Percentiles rank a stretch among this genome's conserved stretches.
phyloP scores from a whole-genome alignment of 2,888 invertebrate species.

The Cheilosia urbana region DNA sequence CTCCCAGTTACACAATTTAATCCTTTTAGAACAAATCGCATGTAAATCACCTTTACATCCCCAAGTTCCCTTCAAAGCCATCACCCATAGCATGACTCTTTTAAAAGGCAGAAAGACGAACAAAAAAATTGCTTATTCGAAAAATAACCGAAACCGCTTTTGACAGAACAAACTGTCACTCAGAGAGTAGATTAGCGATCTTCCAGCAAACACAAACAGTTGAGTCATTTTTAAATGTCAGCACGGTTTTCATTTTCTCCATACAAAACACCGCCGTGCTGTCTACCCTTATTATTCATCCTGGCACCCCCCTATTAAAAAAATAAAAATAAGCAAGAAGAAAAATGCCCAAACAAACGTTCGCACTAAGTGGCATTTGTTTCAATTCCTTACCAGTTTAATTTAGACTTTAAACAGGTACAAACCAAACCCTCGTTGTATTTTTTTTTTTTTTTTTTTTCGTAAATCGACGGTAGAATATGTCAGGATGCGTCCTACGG shows the following conservation, averaged over 20 bases:
- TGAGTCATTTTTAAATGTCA: conserved; percentile 71
- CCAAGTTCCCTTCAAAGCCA: not conserved
- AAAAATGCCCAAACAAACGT: conserved; percentile 47
- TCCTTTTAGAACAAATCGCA: conserved; percentile 34
- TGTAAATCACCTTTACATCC: conserved; percentile 45
- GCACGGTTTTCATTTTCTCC: conserved; percentile 43
- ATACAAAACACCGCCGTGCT: not conserved
- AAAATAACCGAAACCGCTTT: conserved; percentile 50
- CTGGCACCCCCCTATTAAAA: not conserved
- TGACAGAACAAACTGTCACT: conserved; percentile 61
- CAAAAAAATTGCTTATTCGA: conserved; percentile 30
- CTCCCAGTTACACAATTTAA: conserved; percentile 1
- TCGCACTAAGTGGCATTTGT: conserved; percentile 59
- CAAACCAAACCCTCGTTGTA: conserved; percentile 13
- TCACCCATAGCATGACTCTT: not conserved
- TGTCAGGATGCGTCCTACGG: conserved; percentile 52
- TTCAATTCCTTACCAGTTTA: conserved; percentile 62
- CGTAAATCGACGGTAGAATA: conserved; percentile 60
- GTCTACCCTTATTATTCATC: conserved; percentile 29
- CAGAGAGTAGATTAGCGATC: conserved; percentile 67
- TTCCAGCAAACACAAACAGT: conserved; percentile 29
- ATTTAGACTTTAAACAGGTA: conserved; percentile 49
- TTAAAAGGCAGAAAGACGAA: not conserved
- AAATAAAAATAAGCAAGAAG: conserved; percentile 5
- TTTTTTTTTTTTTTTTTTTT: conserved; percentile 22